Conservation (phyloP, 1,140 invertebrate genomes). For the Vanessa tameamea region DNA sequence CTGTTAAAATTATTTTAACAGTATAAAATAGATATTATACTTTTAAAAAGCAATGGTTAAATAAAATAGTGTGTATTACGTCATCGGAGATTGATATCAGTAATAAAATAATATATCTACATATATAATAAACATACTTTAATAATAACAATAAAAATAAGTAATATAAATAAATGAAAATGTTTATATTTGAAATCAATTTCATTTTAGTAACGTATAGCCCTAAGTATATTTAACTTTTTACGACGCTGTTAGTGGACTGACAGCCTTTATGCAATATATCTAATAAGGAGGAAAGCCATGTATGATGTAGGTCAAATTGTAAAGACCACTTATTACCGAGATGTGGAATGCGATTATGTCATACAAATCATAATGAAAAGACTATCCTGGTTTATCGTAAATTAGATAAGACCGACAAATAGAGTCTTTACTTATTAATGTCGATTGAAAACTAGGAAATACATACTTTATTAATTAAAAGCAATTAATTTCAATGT, state of each 20-base stretch:
- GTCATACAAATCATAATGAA: constrained; percentile 37
- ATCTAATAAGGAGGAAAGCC: constrained; percentile 38
- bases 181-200: too few relatives aligned
- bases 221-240: constrained; percentile 1
- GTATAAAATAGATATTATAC: too few relatives aligned
- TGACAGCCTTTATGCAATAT: constrained; percentile 13
- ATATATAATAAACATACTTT: too few relatives aligned
- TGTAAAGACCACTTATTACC: constrained; percentile 20
- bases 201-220: not conserved
- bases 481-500: constrained; percentile 31
- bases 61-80: too few relatives aligned
- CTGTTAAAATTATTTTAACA: too few relatives aligned
- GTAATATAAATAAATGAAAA: too few relatives aligned
- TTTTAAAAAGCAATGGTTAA: too few relatives aligned
- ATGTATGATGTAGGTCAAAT: constrained; percentile 36
- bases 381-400: constrained; percentile 35
- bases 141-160: too few relatives aligned
- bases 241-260: not conserved
- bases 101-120: too few relatives aligned
- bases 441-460: constrained; percentile 31
- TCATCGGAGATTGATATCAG: too few relatives aligned
- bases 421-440: constrained; percentile 37
- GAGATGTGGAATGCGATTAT: constrained; percentile 50
- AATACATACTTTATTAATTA: constrained; percentile 35
- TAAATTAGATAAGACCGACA: constrained; percentile 29